phyloP scores from a whole-genome alignment of 1,140 invertebrate species.

The Heliconius nattereri region DNA sequence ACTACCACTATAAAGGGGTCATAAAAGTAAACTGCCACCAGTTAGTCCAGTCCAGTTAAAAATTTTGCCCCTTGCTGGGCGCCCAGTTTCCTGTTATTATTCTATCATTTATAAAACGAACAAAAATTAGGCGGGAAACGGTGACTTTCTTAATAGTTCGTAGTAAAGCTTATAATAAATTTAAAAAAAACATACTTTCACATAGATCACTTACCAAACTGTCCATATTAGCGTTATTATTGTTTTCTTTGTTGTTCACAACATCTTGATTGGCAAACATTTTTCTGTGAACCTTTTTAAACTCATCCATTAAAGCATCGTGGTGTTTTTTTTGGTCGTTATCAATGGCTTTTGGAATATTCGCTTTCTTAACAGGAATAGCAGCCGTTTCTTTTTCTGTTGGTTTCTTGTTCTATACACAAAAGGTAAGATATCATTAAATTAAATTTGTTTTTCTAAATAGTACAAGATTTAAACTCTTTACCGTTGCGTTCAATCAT shows the following conservation, averaged over 20 bases:
- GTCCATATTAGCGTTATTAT: constrained; percentile 36
- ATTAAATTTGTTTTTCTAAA: too few species aligned
- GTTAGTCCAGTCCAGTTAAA: too few species aligned
- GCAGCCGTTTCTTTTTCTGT: constrained; percentile 47
- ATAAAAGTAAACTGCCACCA: too few species aligned
- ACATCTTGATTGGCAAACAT: constrained; percentile 86
- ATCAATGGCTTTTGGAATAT: constrained; percentile 61
- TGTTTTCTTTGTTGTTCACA: constrained; percentile 16
- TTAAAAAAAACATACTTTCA: neutral
- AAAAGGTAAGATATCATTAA: neutral
- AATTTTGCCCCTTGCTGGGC: too few species aligned
- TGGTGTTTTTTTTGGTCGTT: constrained; percentile 85
- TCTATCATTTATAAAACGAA: too few species aligned
- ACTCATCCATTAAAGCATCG: constrained; percentile 91
- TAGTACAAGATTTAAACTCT: too few species aligned
- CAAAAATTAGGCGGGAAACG: too few species aligned
- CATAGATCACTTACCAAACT: constrained; percentile 42
- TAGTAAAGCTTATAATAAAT: neutral
- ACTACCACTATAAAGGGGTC: too few species aligned
- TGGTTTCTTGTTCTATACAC: constrained; percentile 61
- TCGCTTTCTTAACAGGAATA: constrained; percentile 54
- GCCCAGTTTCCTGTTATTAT: too few species aligned
- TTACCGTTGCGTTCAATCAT: too few species aligned
- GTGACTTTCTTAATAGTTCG: too few species aligned
- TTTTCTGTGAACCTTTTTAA: constrained; percentile 90